Evolutionary conservation across 2,888 invertebrate species (phyloP).

Genomic region (Nysson spinosus): DNA sequence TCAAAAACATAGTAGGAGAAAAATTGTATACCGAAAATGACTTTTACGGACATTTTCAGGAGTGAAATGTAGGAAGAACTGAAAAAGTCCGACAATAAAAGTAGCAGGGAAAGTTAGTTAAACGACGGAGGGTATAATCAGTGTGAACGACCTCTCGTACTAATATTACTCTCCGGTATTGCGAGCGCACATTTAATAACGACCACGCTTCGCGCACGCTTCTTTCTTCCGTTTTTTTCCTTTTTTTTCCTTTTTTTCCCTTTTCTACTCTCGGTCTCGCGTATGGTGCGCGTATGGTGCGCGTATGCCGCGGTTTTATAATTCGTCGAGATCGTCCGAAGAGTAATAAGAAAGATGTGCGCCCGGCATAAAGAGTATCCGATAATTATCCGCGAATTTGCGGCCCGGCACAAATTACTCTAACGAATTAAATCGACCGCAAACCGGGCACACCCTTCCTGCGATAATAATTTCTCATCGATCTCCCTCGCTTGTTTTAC

Average conservation of each 20-base stretch:
- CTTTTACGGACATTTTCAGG: constrained; percentile 1
- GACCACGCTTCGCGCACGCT: background rate
- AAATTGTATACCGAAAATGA: too few relatives aligned
- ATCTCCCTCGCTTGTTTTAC: background rate
- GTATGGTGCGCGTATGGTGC: too few relatives aligned
- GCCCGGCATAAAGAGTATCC: background rate
- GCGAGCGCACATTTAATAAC: constrained; percentile 12
- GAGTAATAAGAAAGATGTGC: background rate
- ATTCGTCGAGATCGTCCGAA: background rate
- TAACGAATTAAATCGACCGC: constrained; percentile 17
- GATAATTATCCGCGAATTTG: constrained; percentile 30
- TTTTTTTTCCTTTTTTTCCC: too few relatives aligned
- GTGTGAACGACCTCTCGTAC: constrained; percentile 45
- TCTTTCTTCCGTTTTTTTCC: constrained; percentile 2
- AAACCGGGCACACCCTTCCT: constrained; percentile 2
- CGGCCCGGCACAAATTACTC: constrained; percentile 17
- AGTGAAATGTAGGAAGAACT: background rate
- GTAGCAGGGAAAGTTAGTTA: constrained; percentile 26
- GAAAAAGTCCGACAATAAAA: background rate
- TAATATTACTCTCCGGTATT: constrained; percentile 35
- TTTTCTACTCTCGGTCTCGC: too few relatives aligned
- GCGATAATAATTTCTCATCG: constrained; percentile 1
- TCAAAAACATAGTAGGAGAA: too few relatives aligned
- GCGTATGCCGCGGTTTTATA: background rate
- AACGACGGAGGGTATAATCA: constrained; percentile 16